Base-by-base conservation (phyloP, 2,888 invertebrate species). In the Mythimna pallens region DNA sequence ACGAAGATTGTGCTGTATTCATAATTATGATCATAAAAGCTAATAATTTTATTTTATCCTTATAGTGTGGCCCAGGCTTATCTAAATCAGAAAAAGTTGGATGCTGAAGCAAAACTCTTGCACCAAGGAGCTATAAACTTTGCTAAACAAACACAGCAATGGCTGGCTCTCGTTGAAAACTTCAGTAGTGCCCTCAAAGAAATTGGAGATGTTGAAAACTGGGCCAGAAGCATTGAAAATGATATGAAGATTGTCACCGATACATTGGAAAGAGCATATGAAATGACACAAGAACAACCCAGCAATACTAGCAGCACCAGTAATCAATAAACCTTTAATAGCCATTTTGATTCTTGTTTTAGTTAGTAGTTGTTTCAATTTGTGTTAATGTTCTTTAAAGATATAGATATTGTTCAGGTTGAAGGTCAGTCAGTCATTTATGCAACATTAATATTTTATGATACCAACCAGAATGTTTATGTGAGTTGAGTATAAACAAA, bases 121-220 rank as follows among this genome's bases (percentile, higher is more conserved):
- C 99, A 99, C 89, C 97, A 98, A 78, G 99, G 99, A 89, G 99
- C 99, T 9, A 98, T 98, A 8, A 99, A 99, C 91, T 99, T 99
- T 96, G 98, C 99, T 0, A 99, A 99, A 94, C 99, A 99, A 93
- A 99, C 99, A 0, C 98, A 99, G 83, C 99, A 99, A 88, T 99
- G 99, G 99, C 95, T 99, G n/a, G 98, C 98, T 80, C 96, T 99
- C 66, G 98, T 99, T 1, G 98, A 99, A 92, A 98, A 98, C 78
- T 98, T 99, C 89, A 98, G 98, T 87, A 97, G 98, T 89, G 98
- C 98, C 0, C 95, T 99, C 3, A 98, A 99, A 97, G 99, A 99
- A 96, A 97, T 99, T 70, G 99, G 99, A 1, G 99, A 99, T 96
- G 99, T 99, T 1, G 99, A 99, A 92, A 99, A 99, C 92, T 99